These are phyloP conservation scores for Drosophila neotestacea DNA, from an alignment of 2,888 invertebrate species.

Conservation along the genomic window DNA sequence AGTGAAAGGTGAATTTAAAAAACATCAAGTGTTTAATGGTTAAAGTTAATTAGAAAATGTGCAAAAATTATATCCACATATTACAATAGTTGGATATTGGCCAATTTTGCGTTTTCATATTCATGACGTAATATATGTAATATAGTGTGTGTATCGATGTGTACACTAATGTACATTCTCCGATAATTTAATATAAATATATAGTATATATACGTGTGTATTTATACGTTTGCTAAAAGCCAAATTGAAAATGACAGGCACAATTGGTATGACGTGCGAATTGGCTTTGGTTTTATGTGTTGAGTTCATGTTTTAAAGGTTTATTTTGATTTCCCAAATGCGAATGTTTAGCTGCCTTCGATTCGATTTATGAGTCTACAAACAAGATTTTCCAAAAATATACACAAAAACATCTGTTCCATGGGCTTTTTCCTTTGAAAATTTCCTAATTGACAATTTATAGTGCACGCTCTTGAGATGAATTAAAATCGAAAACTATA, in stretches of 20 bases:
- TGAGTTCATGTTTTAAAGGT: constrained; percentile 27
- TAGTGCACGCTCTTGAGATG: constrained; percentile 2
- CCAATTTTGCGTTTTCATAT: constrained; percentile 45
- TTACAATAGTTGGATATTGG: constrained; percentile 43
- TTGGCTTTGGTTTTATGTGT: constrained; percentile 24
- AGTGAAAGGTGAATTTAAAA: constrained; percentile 54
- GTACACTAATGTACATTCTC: constrained; percentile 22
- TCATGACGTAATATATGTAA: constrained; percentile 60
- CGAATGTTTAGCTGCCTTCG: constrained; percentile 12
- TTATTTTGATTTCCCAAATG: constrained; percentile 18
- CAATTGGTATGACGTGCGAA: constrained; percentile 55
- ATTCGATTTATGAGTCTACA: constrained; percentile 33
- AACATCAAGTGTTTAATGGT: constrained; percentile 6
- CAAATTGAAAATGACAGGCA: constrained; percentile 50
- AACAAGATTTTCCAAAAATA: constrained; percentile 23
- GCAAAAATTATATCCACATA: constrained; percentile 10
- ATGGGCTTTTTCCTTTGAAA: constrained; percentile 15
- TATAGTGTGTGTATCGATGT: constrained; percentile 21
- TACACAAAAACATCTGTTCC: constrained; percentile 5
- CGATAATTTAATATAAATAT: constrained; percentile 2
- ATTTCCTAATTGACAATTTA: constrained; percentile 13
- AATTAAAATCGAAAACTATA: constrained; percentile 4
- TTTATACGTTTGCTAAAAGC: constrained; percentile 23
- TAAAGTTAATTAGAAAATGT: constrained; percentile 8
- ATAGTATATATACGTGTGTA: constrained; percentile 9